Base-by-base conservation (phyloP, 2,888 invertebrate species). In the Clepsis dumicolana region DNA sequence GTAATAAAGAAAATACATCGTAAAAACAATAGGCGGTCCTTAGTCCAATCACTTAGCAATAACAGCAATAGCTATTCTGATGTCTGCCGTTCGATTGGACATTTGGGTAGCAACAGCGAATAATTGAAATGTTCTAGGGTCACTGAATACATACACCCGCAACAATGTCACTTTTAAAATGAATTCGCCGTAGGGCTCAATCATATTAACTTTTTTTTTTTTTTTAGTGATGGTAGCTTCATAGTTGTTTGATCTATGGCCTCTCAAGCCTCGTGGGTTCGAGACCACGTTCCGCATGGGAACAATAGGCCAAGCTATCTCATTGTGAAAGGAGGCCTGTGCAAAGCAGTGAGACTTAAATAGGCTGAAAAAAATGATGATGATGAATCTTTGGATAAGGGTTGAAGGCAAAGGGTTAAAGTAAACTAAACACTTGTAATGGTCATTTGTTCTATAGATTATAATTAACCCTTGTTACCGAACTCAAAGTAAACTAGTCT, bases 21-120 rank as follows among this genome's bases (percentile, higher is more conserved):
- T 66, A 61, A 61, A 66, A 24, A 66, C 65, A 66, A 61, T 54
- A 61, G 65, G 65, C 24, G 65, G 65, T 61, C 56, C 56, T n/a
- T 44, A 8, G 24, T 25, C 65, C 60, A 66, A 61, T 66, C 65
- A 60, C 65, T 66, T 54, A 61, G 65, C 53, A 66, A 66, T 66
- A 66, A 61, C 65, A 24, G 24, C 27, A 54, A 54, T 29, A 8
- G 53, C 53, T 54, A 65, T 59, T 52, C 21, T 10, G 59, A 7
- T 52, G 41, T 59, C 59, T 59, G 32, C 18, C 14, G 3, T 54
- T 54, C 54, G 27, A 65, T 65, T 66, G 53, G 61, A 66, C 53
- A 53, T 61, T 32, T 54, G 21, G n/a, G 53, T 44, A 18, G 65
- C 61, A 38, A 59, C 24, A 61, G 60, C 52, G 65, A 25, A 66